Evolutionary conservation across 1,140 invertebrate genomes (phyloP), one percentile per base, ranked within the genome.

Genomic region (Trichonephila clavipes): DNA sequence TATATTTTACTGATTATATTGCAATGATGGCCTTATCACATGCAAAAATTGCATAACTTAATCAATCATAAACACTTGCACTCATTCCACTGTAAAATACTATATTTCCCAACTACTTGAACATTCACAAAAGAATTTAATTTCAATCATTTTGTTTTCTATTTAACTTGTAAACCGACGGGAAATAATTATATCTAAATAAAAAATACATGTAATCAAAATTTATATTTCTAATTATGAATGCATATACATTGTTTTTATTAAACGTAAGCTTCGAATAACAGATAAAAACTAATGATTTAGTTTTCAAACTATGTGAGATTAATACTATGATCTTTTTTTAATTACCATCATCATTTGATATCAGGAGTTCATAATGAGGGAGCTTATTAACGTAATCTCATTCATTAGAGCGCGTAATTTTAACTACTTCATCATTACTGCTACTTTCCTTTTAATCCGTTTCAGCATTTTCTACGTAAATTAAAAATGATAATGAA

Each of bases 371-470:
- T 77, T 77, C 34, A 24, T 40, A 77, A 77, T 77, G 72, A 77
- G 28, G 34, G 19, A 18, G 34, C 72, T 77, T 77, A 77, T 77
- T 77, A 77, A 77, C 34, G 7, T 18, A 77, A 77, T 77, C 34
- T 34, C 28, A 40, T 77, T 40, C 72, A 77, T 77, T 77, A 77
- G 28, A 77, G 28, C 16, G 72, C 5, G 14, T 77, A 3, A 77
- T 77, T 18, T 77, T 77, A 77, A 77, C 72, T 77, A 77, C 72
- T 77, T 77, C 72, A 77, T 77, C 72, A 40, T 40, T 40, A 40
- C 34, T 2, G 24, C 12, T 40, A 40, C 28, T 12, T 77, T 77
- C 34, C 28, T 19, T 77, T 77, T 77, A 77, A 77, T 77, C 72
- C 34, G 16, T 34, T 40, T 77, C 72, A 77, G 28, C 7, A 77